Base-by-base conservation (phyloP, 2,797 vertebrate species). In the Ctenosaura bakeri region DNA sequence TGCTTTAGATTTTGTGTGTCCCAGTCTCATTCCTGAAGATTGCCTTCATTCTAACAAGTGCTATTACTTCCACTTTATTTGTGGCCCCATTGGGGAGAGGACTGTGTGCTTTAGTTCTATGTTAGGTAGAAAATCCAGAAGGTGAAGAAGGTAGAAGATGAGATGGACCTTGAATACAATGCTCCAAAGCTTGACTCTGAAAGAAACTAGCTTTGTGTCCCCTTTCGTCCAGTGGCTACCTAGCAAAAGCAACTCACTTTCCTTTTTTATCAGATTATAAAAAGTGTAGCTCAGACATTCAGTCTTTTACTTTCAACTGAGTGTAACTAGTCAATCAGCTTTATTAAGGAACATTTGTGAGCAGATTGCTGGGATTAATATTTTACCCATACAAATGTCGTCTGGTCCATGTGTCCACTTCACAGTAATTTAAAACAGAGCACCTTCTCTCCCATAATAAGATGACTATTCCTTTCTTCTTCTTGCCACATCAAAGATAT, bases 21-120 rank as follows among this genome's bases (percentile, higher is more conserved):
- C 89, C 85, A 83, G 9, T 91, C 38, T 88, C 46, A 88, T 93
- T 93, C 81, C 35, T 89, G 81, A 89, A 1, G 90, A 79, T 92
- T 93, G 77, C 29, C 92, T 81, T 92, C 91, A 69, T n/a, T 46
- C 74, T 90, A 54, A 32, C 85, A 86, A 91, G 84, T 90, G 3
- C 46, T 91, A 9, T 73, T 24, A 89, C 83, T 86, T 62, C 52
- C 84, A 29, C 92, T 26, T 2, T 35, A 89, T 88, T 79, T 93
- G 52, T 90, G 87, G 69, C 84, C 88, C 71, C 32, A 18, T 66
- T 81, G 89, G 90, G 35, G 73, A 38, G 92, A 4, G 59, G 29
- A 29, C 2, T 83, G 90, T 86, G 90, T 79, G 90, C 95, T 62
- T 93, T 42, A 20, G 0, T 82, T 93, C 20, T 79, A 56, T 92